These are phyloP conservation scores for Loriculus beryllinus DNA, from an alignment of 2,797 vertebrate genomes.

Conservation along the genomic window DNA sequence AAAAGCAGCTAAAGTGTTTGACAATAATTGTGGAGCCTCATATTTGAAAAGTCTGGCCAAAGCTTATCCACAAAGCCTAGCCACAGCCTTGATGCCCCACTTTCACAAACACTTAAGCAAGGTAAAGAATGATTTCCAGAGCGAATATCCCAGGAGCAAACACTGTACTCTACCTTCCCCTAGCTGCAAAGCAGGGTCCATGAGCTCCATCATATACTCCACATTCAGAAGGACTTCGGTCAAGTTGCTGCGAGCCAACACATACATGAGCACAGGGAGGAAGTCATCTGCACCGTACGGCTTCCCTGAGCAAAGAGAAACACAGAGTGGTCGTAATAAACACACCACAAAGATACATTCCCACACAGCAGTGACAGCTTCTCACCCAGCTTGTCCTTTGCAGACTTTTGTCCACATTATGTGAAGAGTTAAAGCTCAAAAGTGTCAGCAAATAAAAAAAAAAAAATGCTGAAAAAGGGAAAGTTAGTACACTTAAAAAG, in stretches of 20 bases:
- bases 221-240: conserved; percentile 86
- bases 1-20: neutral
- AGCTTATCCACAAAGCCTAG: neutral
- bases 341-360: neutral
- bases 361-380: neutral
- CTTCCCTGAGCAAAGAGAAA: conserved; percentile 79
- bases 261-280: conserved; percentile 97
- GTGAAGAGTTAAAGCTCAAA: neutral
- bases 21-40: neutral
- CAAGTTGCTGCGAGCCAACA: conserved; percentile 90
- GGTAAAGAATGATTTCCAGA: neutral
- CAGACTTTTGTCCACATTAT: neutral
- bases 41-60: neutral
- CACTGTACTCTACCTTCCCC: conserved; percentile 86
- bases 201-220: conserved; percentile 99
- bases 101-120: neutral
- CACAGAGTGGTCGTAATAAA: neutral
- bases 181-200: conserved; percentile 93
- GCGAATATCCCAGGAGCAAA: neutral
- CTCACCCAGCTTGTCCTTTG: neutral
- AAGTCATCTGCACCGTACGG: conserved; percentile 93
- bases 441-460: neutral
- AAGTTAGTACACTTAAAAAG: neutral
- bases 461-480: neutral
- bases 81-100: neutral